Conservation (phyloP, 2,113 vertebrate genomes). For the Gallinago jamesoni region DNA sequence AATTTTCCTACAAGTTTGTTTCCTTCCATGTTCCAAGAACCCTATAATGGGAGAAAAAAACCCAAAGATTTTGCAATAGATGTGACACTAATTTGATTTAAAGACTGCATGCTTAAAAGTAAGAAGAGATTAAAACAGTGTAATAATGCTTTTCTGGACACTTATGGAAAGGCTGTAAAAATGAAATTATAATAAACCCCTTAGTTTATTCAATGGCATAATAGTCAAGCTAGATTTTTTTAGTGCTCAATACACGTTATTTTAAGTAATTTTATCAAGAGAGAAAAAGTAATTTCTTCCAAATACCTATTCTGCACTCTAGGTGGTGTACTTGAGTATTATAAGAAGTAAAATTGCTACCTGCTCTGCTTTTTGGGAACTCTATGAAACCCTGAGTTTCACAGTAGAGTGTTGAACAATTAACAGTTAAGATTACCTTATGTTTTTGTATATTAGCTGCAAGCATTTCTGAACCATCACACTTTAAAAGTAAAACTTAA, state of each 20-base stretch:
- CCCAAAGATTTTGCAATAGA: neutral
- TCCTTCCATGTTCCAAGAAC: constrained; percentile 82
- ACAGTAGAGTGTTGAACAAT: neutral
- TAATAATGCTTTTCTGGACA: neutral
- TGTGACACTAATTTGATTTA: neutral
- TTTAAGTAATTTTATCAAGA: neutral
- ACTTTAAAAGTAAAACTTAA: neutral
- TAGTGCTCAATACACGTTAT: neutral
- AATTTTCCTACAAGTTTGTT: constrained; percentile 81
- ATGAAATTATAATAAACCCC: neutral
- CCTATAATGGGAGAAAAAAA: constrained; percentile 54
- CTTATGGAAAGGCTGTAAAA: neutral
- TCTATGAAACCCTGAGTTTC: neutral
- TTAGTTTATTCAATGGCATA: neutral
- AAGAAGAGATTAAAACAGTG: neutral
- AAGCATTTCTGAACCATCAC: neutral
- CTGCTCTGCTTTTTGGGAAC: neutral
- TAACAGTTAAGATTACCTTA: neutral
- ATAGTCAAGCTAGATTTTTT: neutral
- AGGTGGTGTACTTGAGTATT: neutral
- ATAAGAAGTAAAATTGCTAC: neutral
- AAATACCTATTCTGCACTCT: neutral
- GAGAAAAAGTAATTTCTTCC: neutral
- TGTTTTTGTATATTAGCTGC: neutral
- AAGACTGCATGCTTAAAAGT: neutral